Evolutionary conservation across 2,113 vertebrate species (phyloP).

Genomic region (Petrocephalus microphthalmus): DNA sequence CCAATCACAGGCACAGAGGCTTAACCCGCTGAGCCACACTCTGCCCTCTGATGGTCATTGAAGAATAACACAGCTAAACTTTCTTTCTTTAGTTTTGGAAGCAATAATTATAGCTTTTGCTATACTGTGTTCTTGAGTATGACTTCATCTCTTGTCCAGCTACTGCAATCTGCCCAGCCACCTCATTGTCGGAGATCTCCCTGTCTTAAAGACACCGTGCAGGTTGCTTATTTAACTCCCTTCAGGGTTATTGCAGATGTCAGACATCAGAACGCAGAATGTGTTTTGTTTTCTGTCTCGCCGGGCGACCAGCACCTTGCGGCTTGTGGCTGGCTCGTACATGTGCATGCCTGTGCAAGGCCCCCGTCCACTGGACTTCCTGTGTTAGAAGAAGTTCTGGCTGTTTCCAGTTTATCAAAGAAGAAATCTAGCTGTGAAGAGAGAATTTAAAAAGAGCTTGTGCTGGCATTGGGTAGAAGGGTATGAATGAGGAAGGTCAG

Average conservation of each 20-base stretch:
- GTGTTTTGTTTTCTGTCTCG: background rate
- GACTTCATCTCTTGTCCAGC: background rate
- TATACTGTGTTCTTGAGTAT: background rate
- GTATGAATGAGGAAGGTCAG: background rate
- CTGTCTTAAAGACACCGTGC: background rate
- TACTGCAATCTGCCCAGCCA: background rate
- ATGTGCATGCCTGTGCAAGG: background rate
- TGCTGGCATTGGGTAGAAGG: background rate
- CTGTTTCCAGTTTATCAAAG: background rate
- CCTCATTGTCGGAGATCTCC: background rate
- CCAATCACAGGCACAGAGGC: too few relatives aligned
- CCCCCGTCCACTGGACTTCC: constrained; percentile 17
- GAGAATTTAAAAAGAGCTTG: background rate
- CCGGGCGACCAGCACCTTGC: background rate
- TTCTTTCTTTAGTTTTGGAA: background rate
- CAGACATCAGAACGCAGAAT: background rate
- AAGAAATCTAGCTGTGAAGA: background rate
- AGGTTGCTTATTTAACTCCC: background rate
- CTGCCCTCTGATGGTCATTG: background rate
- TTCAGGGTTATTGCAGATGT: background rate
- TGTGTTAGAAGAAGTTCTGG: constrained; percentile 8
- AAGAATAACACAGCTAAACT: background rate
- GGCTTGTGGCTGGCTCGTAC: background rate
- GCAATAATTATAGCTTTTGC: background rate
- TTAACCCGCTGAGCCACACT: too few relatives aligned